Base-by-base conservation (phyloP, 2,888 invertebrate species). In the Acanthopleura granulata region DNA sequence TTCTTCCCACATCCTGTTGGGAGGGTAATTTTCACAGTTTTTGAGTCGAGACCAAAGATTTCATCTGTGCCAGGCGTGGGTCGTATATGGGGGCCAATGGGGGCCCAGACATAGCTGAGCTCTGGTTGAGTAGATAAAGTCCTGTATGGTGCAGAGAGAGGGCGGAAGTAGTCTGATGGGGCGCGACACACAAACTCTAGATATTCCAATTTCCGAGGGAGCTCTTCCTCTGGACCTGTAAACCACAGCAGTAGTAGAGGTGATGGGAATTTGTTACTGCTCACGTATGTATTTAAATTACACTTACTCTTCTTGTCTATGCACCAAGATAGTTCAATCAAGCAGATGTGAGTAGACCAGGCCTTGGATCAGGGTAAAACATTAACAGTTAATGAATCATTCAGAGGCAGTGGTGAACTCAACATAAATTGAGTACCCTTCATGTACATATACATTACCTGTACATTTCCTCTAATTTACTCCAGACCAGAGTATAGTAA, bases 161-260 rank as follows among this genome's bases (percentile, higher is more conserved):
- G 93, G 87, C 94, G 94, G 90, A 84, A 89, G 78, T 97, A 97
- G 89, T 97, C 96, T 0, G 96, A 96, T 0, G 97, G 97, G 0
- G 97, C 96, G 86, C 96, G 97, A 94, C 97, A 96, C 15, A 97
- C 94, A 91, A 97, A 97, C 87, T 96, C 95, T 94, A 97, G 94
- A 82, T 93, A 95, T 49, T 95, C 95, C 74, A 97, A 91, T 89
- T 94, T 95, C 11, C 97, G 92, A 0, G 97, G 95, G 0, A 96
- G 91, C 81, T 97, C 97, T 91, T 97, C 97, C 87, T 97, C 97
- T 0, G 96, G 96, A 1, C 97, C 95, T 94, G 88, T 62, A 57
- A 57, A 1, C 57, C 57, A 57, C 3, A 18, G 12, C 22, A 51
- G 51, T 51, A 15, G 18, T 51, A 15, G 14, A 14, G 18, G 14